These are phyloP conservation scores for Pandemis corylana DNA, from an alignment of 2,888 invertebrate species.

Conservation along the genomic window DNA sequence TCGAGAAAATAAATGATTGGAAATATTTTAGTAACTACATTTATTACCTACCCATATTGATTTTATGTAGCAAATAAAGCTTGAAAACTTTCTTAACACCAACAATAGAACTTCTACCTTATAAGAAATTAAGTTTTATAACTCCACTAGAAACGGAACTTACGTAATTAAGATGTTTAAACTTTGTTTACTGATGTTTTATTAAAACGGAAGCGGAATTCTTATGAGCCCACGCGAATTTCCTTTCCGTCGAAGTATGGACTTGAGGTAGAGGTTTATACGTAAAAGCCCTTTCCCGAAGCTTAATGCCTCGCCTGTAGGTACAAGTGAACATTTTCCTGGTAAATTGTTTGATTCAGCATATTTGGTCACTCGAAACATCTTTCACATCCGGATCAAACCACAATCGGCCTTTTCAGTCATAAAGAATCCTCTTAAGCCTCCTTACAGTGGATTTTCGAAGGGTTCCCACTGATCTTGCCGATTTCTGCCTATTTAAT, in stretches of 20 bases:
- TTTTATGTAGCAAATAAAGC: constrained; percentile 47
- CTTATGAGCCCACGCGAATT: constrained; percentile 23
- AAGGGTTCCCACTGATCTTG: constrained; percentile 63
- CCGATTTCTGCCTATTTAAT: constrained; percentile 78
- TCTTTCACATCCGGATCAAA: constrained; percentile 50
- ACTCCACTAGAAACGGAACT: constrained; percentile 51
- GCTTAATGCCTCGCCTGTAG: constrained; percentile 12
- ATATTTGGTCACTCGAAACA: constrained; percentile 45
- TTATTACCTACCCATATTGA: constrained; percentile 42
- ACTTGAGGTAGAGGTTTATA: constrained; percentile 12
- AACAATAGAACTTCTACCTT: constrained; percentile 49
- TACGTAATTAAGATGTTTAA: constrained; percentile 39
- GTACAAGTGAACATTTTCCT: constrained; percentile 24
- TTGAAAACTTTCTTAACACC: constrained; percentile 45
- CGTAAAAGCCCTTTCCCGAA: constrained; percentile 11
- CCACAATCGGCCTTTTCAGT: constrained; percentile 62
- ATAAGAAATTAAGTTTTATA: constrained; percentile 51
- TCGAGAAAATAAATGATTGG: no score
- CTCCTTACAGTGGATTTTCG: constrained; percentile 62
- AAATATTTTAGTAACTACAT: not conserved
- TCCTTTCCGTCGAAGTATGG: not conserved
- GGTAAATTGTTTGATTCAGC: constrained; percentile 40
- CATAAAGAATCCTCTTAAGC: constrained; percentile 71
- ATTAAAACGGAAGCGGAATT: constrained; percentile 13
- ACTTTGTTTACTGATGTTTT: constrained; percentile 31